Percentiles rank a stretch among this genome's conserved stretches.
Evolutionary conservation across 1,140 invertebrate genomes (phyloP).

Genomic region (Pentalonia nigronervosa): DNA sequence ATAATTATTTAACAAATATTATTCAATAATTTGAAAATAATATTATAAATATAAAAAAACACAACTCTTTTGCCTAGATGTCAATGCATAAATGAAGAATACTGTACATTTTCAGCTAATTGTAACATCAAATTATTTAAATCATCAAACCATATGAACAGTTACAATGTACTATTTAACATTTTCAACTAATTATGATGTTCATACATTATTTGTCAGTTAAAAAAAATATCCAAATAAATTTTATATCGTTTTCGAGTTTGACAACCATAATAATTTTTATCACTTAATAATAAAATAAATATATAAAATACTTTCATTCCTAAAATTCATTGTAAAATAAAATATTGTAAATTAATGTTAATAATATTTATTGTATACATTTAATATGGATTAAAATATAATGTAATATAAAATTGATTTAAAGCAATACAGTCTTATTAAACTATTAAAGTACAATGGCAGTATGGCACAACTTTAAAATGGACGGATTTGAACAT

Average conservation of each 20-base stretch:
- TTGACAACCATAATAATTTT: not conserved
- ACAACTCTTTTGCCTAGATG: not conserved
- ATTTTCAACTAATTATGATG: not conserved
- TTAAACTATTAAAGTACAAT: conserved; percentile 19
- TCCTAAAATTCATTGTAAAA: not conserved
- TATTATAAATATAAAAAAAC: not conserved
- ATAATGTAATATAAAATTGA: not conserved
- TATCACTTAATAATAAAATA: not conserved
- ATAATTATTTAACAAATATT: not conserved
- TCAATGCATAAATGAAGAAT: not conserved
- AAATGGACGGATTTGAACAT: conserved; percentile 25
- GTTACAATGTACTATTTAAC: conserved; percentile 13
- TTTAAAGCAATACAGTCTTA: conserved; percentile 40
- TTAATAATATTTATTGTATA: not conserved
- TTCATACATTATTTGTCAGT: not conserved
- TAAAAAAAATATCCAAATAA: not conserved
- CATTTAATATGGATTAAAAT: not conserved
- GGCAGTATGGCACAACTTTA: conserved; percentile 38
- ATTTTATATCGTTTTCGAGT: not conserved
- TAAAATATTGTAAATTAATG: not conserved
- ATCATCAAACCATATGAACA: conserved; percentile 46
- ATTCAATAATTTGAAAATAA: not conserved
- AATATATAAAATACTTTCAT: not conserved
- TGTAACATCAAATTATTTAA: conserved; percentile 19
- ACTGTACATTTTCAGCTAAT: not conserved